Base-by-base conservation (phyloP, 2,797 vertebrate genomes). In the Sparus aurata region DNA sequence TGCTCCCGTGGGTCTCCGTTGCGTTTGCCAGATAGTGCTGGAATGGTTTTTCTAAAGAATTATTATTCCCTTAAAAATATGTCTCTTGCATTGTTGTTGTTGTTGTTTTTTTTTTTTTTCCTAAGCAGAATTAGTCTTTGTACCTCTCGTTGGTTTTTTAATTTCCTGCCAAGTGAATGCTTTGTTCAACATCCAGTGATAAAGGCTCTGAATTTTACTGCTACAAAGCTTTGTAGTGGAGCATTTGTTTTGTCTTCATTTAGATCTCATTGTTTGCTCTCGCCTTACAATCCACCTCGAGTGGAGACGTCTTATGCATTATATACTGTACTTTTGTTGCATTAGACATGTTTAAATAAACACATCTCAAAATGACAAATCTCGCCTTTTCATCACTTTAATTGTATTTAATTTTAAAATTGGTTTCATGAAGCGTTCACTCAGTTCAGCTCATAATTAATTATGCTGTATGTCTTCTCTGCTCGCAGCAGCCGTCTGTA, bases 161-260 rank as follows among this genome's bases (percentile, higher is more conserved):
- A 94, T 94, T 94, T 93, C 91, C 92, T 95, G 94, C 94, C 93
- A 94, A 94, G 92, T 93, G 89, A 92, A 91, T 92, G 93, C 93
- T 94, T 95, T 95, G 94, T 94, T 95, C 94, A 89, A 95, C 94
- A 93, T 95, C 93, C 94, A 95, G 89, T 92, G 90, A 92, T 94
- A 94, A 94, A 93, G 91, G 91, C 92, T 93, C 90, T 77, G 94
- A 91, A 88, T 94, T 93, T 91, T 92, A 88, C 90, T 62, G 92
- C 91, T 92, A 93, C 91, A 94, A 94, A 95, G 93, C 93, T 94
- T 94, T 94, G 93, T 94, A 90, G 91, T 92, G 87, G 82, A 81
- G 92, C 88, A 92, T 91, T 94, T 93, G 92, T 94, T 93, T 93
- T 87, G 93, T 94, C 93, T 93, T 92, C 93, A 91, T 95, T 94